These are phyloP conservation scores for Dicyrtomina minuta DNA, from an alignment of 2,888 invertebrate genomes.

Conservation along the genomic window DNA sequence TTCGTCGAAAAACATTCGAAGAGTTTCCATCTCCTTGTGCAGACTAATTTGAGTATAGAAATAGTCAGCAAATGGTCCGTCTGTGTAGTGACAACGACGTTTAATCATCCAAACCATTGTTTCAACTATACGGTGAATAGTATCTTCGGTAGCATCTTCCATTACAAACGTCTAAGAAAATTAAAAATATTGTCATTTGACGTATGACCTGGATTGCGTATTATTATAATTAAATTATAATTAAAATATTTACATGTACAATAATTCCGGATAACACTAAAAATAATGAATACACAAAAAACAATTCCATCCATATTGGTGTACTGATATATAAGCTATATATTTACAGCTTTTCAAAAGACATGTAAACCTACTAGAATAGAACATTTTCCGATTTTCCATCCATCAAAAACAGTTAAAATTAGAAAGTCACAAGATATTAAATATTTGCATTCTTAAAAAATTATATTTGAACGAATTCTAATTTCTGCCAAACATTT, in stretches of 20 bases:
- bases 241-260: not conserved
- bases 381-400: too few relatives aligned
- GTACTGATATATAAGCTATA: too few relatives aligned
- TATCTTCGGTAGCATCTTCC: not conserved
- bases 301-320: too few relatives aligned
- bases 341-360: too few relatives aligned
- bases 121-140: not conserved
- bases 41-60: constrained; percentile 8
- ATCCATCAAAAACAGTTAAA: too few relatives aligned
- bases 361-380: too few relatives aligned
- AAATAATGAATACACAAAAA: too few relatives aligned
- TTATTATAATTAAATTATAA: not conserved
- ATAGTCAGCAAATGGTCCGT: constrained; percentile 12
- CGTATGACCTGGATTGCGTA: not conserved
- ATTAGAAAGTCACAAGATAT: too few relatives aligned
- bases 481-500: too few relatives aligned
- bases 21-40: constrained; percentile 10
- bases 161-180: constrained; percentile 4
- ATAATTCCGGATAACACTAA: too few relatives aligned
- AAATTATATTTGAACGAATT: too few relatives aligned
- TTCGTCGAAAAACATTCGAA: not conserved
- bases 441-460: too few relatives aligned
- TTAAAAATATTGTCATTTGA: not conserved
- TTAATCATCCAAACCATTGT: constrained; percentile 7
- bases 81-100: not conserved